phyloP scores from a whole-genome alignment of 2,113 vertebrate genomes.

The Phyllopteryx taeniolatus region DNA sequence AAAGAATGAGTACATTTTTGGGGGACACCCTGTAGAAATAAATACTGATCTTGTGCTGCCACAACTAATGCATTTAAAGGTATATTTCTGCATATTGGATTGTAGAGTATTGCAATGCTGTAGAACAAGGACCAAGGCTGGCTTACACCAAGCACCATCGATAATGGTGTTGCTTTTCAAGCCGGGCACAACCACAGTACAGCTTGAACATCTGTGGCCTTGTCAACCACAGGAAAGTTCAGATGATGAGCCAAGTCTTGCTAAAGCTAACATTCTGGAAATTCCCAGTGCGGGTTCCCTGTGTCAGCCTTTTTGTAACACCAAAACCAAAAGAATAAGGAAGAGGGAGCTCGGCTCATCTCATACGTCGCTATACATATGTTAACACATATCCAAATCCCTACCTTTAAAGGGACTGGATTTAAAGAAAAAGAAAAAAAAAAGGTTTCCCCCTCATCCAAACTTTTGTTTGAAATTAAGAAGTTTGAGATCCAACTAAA shows the following conservation, averaged over 20 bases:
- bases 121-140: neutral
- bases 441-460: neutral
- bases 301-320: slow-evolving; percentile 21
- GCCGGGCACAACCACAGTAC: slow-evolving; percentile 12
- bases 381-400: slow-evolving; percentile 9
- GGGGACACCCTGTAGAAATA: neutral
- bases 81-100: neutral
- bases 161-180: slow-evolving; percentile 10
- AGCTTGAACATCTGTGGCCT: slow-evolving; percentile 26
- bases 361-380: neutral
- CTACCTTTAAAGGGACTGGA: neutral
- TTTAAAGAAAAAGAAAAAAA: neutral
- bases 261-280: slow-evolving; percentile 53
- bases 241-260: slow-evolving; percentile 40
- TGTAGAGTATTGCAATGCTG: neutral
- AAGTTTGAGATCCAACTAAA: neutral
- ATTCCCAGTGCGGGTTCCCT: slow-evolving; percentile 30
- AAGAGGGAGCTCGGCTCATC: slow-evolving; percentile 9
- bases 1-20: neutral
- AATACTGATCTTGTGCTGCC: neutral
- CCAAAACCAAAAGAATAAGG: slow-evolving; percentile 23
- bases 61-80: neutral
- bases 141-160: slow-evolving; percentile 1
- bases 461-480: neutral
- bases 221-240: slow-evolving; percentile 36